Percentiles rank a stretch among this genome's conserved stretches.
Evolutionary conservation across 64 coral and sea anemone genomes (phyloP).

Genomic region (Catalaphyllia jardinei): DNA sequence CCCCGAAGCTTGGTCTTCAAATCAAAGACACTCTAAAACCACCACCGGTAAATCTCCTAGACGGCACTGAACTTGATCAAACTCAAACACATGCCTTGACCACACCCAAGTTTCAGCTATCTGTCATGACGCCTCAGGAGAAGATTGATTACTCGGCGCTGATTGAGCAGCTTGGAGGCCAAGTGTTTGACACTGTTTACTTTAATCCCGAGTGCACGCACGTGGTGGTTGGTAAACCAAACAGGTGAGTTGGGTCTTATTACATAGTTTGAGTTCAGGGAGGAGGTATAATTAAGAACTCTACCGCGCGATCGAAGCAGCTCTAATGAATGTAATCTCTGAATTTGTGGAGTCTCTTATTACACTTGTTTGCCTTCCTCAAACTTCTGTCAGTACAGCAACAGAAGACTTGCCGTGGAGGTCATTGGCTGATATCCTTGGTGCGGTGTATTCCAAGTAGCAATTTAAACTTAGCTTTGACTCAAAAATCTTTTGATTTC

Average conservation of each 20-base stretch:
- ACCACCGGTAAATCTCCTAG: conserved; percentile 68
- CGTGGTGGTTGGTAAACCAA: conserved; percentile 85
- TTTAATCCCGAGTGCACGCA: conserved; percentile 85
- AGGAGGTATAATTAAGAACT: too few species aligned
- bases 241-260: conserved; percentile 49
- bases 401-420: too few species aligned
- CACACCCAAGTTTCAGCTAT: conserved; percentile 79
- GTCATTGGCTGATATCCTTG: too few species aligned
- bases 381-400: too few species aligned
- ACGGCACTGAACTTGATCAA: conserved; percentile 27
- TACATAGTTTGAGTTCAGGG: too few species aligned
- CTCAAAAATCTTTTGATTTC: too few species aligned
- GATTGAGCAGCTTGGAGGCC: conserved; percentile 93
- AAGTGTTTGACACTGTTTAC: conserved; percentile 83
- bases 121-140: conserved; percentile 92
- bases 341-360: too few species aligned
- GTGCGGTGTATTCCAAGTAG: too few species aligned
- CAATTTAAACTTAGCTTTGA: too few species aligned
- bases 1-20: conserved; percentile 70
- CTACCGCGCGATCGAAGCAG: too few species aligned
- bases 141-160: conserved; percentile 90
- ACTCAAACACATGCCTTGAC: conserved; percentile 1
- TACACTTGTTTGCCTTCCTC: too few species aligned
- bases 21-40: conserved; percentile 57
- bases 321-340: too few species aligned